Evolutionary conservation across 2,888 invertebrate species (phyloP).

Genomic region (Spicauda simplicius): DNA sequence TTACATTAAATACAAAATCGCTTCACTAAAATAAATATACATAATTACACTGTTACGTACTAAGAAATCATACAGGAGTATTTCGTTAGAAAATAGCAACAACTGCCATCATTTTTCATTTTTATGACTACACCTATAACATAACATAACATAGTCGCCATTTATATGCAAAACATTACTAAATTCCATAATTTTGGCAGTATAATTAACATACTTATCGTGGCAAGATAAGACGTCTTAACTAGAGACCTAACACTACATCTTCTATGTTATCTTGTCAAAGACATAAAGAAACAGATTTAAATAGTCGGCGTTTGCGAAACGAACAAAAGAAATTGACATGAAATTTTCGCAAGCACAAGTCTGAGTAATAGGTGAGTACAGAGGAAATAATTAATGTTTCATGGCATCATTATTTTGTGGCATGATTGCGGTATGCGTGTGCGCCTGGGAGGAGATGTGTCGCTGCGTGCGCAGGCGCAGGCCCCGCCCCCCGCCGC

Average conservation of each 20-base stretch:
- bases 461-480: conserved; percentile 76
- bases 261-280: neutral
- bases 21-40: too few species aligned
- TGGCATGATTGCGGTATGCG: conserved; percentile 45
- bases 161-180: neutral
- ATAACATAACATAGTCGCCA: neutral
- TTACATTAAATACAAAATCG: too few species aligned
- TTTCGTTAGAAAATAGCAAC: too few species aligned
- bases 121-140: neutral
- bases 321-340: conserved; percentile 44
- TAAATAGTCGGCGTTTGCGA: conserved; percentile 17
- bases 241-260: conserved; percentile 4
- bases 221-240: neutral
- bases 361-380: conserved; percentile 48
- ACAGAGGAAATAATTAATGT: conserved; percentile 68
- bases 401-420: conserved; percentile 67
- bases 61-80: too few species aligned
- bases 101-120: too few species aligned
- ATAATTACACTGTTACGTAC: too few species aligned
- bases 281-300: conserved; percentile 4
- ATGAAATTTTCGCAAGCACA: conserved; percentile 47
- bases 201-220: conserved; percentile 3
- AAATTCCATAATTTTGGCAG: neutral
- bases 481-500: conserved; percentile 74
- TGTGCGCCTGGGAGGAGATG: conserved; percentile 65